Percentiles rank a stretch among this genome's conserved stretches.
Conservation (phyloP, 2,888 invertebrate genomes). For the Thecophora atra region DNA sequence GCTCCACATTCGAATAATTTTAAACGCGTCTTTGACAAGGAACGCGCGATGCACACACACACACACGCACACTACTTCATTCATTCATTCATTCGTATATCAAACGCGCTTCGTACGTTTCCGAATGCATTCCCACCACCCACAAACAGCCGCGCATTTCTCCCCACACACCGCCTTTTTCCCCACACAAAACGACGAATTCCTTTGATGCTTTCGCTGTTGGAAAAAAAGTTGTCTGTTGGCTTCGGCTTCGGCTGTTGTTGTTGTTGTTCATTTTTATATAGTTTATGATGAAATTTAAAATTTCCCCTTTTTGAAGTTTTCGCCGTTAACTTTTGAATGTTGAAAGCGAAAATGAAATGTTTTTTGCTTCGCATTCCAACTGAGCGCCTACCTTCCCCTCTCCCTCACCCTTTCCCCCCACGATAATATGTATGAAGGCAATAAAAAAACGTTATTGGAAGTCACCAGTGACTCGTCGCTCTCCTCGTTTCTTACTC, state of each 20-base stretch:
- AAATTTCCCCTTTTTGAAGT: conserved; percentile 25
- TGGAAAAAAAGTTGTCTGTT: background rate
- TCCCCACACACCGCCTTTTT: conserved; percentile 42
- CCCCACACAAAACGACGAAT: too few relatives aligned
- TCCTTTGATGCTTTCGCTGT: background rate
- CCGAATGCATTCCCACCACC: background rate
- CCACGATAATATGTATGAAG: background rate
- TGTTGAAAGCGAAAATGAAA: conserved; percentile 16
- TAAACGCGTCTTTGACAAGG: conserved; percentile 13
- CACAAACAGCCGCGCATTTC: conserved; percentile 38
- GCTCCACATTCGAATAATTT: conserved; percentile 37
- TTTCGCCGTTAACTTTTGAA: background rate
- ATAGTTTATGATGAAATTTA: conserved; percentile 21
- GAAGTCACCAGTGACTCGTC: too few relatives aligned
- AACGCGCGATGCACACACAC: background rate
- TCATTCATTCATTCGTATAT: background rate
- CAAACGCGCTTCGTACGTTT: conserved; percentile 7
- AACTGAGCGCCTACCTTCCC: conserved; percentile 9
- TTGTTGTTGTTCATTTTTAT: background rate
- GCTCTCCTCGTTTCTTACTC: too few relatives aligned
- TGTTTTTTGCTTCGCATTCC: conserved; percentile 5
- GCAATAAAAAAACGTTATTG: too few relatives aligned
- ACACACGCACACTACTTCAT: conserved; percentile 7
- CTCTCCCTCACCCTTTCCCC: background rate
- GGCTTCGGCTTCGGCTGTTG: background rate